These are phyloP conservation scores for Hippocampus comes DNA, from an alignment of 2,113 vertebrate genomes.

Conservation along the genomic window DNA sequence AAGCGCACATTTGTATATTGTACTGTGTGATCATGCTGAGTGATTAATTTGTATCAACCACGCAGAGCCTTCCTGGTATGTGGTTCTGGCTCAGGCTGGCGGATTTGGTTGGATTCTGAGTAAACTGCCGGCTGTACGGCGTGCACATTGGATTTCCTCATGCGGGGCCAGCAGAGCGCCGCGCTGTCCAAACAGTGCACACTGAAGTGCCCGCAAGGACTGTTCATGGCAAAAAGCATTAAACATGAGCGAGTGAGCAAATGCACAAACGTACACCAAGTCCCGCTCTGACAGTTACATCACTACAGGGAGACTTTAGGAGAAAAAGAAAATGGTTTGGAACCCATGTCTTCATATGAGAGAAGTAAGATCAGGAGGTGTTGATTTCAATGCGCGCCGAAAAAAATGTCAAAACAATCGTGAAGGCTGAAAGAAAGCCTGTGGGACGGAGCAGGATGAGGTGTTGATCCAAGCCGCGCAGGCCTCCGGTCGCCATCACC, in stretches of 20 bases:
- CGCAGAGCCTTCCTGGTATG: constrained; percentile 13
- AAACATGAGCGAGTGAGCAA: constrained; percentile 31
- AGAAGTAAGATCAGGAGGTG: not conserved
- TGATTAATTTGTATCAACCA: not conserved
- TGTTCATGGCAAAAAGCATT: constrained; percentile 31
- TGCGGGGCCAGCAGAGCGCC: constrained; percentile 23
- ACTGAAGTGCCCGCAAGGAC: constrained; percentile 20
- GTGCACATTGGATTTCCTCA: constrained; percentile 39
- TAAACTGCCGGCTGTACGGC: constrained; percentile 20
- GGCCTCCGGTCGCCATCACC: constrained; percentile 50
- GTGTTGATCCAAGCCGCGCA: constrained; percentile 40
- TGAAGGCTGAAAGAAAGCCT: constrained; percentile 6
- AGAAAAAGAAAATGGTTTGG: constrained; percentile 7
- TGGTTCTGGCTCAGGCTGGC: constrained; percentile 15
- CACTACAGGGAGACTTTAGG: not conserved
- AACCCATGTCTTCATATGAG: constrained; percentile 8
- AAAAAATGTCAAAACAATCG: constrained; percentile 19
- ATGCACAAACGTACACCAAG: constrained; percentile 27
- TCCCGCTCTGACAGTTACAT: constrained; percentile 11
- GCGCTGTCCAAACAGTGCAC: constrained; percentile 34
- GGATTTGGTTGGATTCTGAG: constrained; percentile 28
- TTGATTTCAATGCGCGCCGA: constrained; percentile 14
- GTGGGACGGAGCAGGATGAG: constrained; percentile 28
- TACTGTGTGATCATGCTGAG: not conserved
- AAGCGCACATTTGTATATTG: not conserved